A percentile compares a stretch with the other conserved stretches of the same genome.
phyloP scores from a whole-genome alignment of 2,797 vertebrate species.

The Miichthys miiuy region DNA sequence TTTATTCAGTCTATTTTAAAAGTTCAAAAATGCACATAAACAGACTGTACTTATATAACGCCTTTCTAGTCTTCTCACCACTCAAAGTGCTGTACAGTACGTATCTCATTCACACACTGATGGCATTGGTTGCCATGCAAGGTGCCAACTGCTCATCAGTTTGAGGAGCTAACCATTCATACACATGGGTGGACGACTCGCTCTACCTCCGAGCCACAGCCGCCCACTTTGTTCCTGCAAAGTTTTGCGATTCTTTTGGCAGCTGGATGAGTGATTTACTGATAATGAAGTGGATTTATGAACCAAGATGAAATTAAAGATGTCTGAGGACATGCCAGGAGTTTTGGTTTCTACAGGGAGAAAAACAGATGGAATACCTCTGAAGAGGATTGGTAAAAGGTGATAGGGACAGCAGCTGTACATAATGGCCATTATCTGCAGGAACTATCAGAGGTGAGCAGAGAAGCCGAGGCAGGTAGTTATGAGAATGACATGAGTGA shows the following conservation, averaged over 20 bases:
- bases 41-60: no score
- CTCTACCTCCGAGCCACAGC: no score
- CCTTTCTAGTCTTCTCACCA: no score
- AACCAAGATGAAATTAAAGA: neutral
- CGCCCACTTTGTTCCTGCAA: neutral
- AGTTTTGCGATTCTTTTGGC: neutral
- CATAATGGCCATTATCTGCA: constrained; percentile 32
- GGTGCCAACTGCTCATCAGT: no score
- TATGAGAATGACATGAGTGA: constrained; percentile 3
- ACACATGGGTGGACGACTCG: no score
- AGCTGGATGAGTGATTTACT: neutral
- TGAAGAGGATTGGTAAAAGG: neutral
- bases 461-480: neutral
- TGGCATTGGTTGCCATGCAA: no score
- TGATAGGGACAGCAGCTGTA: constrained; percentile 25
- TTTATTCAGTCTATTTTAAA: neutral
- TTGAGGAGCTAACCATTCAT: no score
- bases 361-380: neutral
- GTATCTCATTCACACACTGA: no score
- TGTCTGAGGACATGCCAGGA: neutral
- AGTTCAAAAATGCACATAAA: no score
- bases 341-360: neutral
- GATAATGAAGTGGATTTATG: constrained; percentile 3
- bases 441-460: neutral
- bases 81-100: no score